These are phyloP conservation scores for Speoplatyrhinus poulsoni DNA, from an alignment of 2,113 vertebrate species.

Conservation along the genomic window DNA sequence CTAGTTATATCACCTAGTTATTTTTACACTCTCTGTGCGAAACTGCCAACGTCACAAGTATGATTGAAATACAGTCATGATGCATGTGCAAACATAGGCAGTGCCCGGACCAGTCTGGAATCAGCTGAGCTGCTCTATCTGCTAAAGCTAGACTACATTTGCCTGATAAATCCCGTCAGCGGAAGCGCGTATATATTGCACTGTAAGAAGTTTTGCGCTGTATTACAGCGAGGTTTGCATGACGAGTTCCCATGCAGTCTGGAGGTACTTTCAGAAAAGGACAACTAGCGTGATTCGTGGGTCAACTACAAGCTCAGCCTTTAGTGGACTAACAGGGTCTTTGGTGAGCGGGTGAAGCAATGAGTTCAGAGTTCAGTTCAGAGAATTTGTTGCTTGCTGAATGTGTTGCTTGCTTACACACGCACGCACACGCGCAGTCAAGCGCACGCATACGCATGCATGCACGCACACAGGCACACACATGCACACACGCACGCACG, in stretches of 20 bases:
- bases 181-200: slow-evolving; percentile 42
- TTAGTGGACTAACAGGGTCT: slow-evolving; percentile 4
- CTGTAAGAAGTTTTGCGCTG: slow-evolving; percentile 27
- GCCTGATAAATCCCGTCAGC: slow-evolving; percentile 30
- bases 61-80: slow-evolving; percentile 10
- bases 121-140: not conserved
- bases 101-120: slow-evolving; percentile 9
- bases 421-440: not conserved
- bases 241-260: slow-evolving; percentile 40
- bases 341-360: slow-evolving; percentile 32
- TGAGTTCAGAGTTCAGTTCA: slow-evolving; percentile 15
- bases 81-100: slow-evolving; percentile 14
- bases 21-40: slow-evolving; percentile 3
- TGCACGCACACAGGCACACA: slow-evolving; percentile 2
- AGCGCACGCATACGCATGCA: not conserved
- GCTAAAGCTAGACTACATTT: slow-evolving; percentile 5
- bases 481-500: slow-evolving; percentile 1
- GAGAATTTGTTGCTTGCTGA: not conserved
- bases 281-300: slow-evolving; percentile 26
- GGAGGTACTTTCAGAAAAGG: slow-evolving; percentile 43
- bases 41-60: not conserved
- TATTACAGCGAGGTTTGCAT: slow-evolving; percentile 29
- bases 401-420: not conserved
- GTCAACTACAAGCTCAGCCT: slow-evolving; percentile 31
- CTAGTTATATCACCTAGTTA: not conserved